Percentiles rank a stretch among this genome's conserved stretches.
Conservation (phyloP, 1,140 invertebrate genomes). For the Lutraria rhynchaena region DNA sequence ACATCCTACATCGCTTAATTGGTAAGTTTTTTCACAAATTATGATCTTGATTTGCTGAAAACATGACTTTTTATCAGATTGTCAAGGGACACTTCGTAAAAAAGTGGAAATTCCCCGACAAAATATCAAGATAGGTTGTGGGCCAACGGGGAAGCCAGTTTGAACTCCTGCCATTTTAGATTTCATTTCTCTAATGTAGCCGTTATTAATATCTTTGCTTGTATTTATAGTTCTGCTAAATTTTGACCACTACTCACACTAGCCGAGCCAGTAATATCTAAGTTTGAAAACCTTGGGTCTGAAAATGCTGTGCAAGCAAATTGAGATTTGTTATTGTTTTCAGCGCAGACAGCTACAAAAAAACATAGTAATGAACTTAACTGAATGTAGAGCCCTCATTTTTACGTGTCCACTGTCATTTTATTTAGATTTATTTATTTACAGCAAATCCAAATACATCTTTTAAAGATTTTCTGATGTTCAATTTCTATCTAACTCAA, state of each 20-base stretch:
- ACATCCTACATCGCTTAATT: slow-evolving; percentile 69
- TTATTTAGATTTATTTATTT: too few species aligned
- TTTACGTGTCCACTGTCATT: too few species aligned
- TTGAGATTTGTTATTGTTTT: too few species aligned
- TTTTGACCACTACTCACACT: background rate
- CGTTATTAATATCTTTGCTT: slow-evolving; percentile 47
- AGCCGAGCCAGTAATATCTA: background rate
- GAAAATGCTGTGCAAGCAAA: too few species aligned
- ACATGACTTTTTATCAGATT: slow-evolving; percentile 11
- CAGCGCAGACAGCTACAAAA: too few species aligned
- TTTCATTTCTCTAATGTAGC: slow-evolving; percentile 6
- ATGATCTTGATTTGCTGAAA: slow-evolving; percentile 24
- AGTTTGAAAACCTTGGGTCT: too few species aligned
- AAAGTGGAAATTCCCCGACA: slow-evolving; percentile 32
- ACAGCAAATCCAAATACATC: too few species aligned
- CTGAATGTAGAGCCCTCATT: too few species aligned
- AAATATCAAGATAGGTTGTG: slow-evolving; percentile 37
- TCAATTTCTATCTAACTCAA: too few species aligned
- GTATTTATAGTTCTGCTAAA: slow-evolving; percentile 43
- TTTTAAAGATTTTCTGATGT: too few species aligned
- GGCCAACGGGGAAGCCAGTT: slow-evolving; percentile 33
- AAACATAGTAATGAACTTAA: too few species aligned
- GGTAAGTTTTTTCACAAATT: slow-evolving; percentile 65
- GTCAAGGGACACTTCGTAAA: background rate
- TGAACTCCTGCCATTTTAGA: slow-evolving; percentile 23